phyloP scores from a whole-genome alignment of 2,797 vertebrate genomes.

The Manis pentadactyla region DNA sequence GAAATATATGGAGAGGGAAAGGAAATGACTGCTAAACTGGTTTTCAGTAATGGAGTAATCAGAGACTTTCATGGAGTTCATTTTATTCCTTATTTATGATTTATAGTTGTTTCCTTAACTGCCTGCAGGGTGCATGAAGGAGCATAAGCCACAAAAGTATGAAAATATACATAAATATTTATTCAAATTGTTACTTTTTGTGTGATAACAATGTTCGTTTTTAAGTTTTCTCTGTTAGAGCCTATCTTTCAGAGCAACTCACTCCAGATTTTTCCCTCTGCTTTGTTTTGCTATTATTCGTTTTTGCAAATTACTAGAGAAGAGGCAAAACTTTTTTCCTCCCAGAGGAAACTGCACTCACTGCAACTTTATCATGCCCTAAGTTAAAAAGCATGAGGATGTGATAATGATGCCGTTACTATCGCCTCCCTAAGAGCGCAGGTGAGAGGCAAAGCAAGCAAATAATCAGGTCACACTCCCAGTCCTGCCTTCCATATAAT shows the following conservation, averaged over 20 bases:
- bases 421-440: constrained; percentile 60
- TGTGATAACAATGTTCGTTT: constrained; percentile 33
- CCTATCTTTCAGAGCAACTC: constrained; percentile 15
- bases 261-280: background rate
- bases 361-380: constrained; percentile 52
- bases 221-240: background rate
- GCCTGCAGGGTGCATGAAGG: constrained; percentile 59
- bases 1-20: constrained; percentile 58
- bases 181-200: constrained; percentile 61
- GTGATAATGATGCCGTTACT: constrained; percentile 59
- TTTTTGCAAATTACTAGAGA: constrained; percentile 65
- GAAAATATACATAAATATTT: constrained; percentile 71
- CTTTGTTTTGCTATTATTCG: constrained; percentile 62
- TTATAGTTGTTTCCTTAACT: constrained; percentile 75
- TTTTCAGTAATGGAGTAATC: constrained; percentile 65
- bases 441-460: constrained; percentile 64
- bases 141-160: constrained; percentile 63
- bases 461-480: background rate
- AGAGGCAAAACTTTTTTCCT: constrained; percentile 63
- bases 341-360: constrained; percentile 22
- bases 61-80: constrained; percentile 55
- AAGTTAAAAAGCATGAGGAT: constrained; percentile 61
- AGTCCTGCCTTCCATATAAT: background rate
- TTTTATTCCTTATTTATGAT: constrained; percentile 77
- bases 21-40: constrained; percentile 70